phyloP scores from a whole-genome alignment of 2,888 invertebrate species.

The Acrobasis suavella region DNA sequence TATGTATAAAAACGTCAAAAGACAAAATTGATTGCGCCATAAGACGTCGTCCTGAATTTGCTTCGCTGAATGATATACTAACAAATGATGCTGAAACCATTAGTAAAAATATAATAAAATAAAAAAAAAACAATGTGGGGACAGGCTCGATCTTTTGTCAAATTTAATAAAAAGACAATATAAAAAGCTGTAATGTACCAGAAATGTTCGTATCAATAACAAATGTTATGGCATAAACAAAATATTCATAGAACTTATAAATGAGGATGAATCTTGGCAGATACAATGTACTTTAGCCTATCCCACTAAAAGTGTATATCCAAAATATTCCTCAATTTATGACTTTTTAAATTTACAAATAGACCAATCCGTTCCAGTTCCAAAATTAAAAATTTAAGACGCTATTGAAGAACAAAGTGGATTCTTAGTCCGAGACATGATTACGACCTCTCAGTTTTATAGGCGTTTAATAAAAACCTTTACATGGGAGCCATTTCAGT shows the following conservation, averaged over 20 bases:
- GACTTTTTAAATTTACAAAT: constrained; percentile 59
- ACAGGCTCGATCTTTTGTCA: constrained; percentile 46
- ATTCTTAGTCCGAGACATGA: constrained; percentile 43
- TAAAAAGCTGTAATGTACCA: not conserved
- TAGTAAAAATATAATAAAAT: constrained; percentile 45
- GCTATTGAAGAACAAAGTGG: constrained; percentile 44
- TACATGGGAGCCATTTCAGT: constrained; percentile 63
- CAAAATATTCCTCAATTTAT: constrained; percentile 51
- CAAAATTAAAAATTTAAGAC: constrained; percentile 50
- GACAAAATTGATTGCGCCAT: constrained; percentile 66
- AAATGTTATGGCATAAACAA: constrained; percentile 1
- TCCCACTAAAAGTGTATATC: constrained; percentile 32
- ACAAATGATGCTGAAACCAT: constrained; percentile 63
- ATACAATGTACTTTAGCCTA: not conserved
- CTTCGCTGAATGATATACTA: constrained; percentile 64
- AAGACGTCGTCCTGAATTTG: constrained; percentile 58
- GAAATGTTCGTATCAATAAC: not conserved
- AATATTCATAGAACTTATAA: constrained; percentile 5
- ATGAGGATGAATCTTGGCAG: constrained; percentile 8
- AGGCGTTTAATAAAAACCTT: constrained; percentile 64
- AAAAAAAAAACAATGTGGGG: constrained; percentile 66
- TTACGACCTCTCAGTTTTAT: constrained; percentile 72
- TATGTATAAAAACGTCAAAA: constrained; percentile 79
- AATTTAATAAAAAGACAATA: constrained; percentile 1
- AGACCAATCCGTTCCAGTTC: constrained; percentile 57